Conservation (phyloP, 2,113 vertebrate species). For the Tretioscincus oriximinensis region DNA sequence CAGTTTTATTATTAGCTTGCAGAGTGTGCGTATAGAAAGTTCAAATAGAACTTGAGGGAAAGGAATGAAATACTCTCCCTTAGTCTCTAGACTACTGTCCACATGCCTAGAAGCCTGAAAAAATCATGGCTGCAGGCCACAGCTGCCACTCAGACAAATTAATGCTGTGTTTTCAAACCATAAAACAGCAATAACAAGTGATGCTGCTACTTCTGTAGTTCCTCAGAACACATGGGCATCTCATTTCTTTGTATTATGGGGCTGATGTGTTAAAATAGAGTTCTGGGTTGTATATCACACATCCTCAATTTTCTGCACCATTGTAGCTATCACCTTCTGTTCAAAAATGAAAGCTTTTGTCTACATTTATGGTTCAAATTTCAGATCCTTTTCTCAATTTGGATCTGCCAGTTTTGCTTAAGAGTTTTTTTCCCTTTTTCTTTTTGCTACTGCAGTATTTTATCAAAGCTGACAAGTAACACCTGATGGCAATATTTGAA, state of each 20-base stretch:
- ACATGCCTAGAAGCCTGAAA: too few relatives aligned
- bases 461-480: conserved; percentile 10
- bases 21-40: too few relatives aligned
- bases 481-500: neutral
- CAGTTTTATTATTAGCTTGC: too few relatives aligned
- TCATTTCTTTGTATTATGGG: neutral
- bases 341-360: conserved; percentile 1
- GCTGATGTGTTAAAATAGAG: neutral
- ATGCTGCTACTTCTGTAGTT: neutral
- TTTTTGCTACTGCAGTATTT: neutral
- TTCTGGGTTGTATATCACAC: neutral
- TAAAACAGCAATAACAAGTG: neutral
- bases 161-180: neutral
- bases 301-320: neutral
- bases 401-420: conserved; percentile 1
- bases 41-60: too few relatives aligned
- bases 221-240: neutral
- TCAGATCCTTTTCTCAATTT: neutral
- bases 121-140: too few relatives aligned
- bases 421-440: neutral
- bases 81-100: too few relatives aligned
- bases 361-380: neutral
- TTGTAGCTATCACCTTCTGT: neutral
- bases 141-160: neutral
- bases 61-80: too few relatives aligned